phyloP scores from a whole-genome alignment of 2,888 invertebrate species.

The Scelioninae gen. 1 region DNA sequence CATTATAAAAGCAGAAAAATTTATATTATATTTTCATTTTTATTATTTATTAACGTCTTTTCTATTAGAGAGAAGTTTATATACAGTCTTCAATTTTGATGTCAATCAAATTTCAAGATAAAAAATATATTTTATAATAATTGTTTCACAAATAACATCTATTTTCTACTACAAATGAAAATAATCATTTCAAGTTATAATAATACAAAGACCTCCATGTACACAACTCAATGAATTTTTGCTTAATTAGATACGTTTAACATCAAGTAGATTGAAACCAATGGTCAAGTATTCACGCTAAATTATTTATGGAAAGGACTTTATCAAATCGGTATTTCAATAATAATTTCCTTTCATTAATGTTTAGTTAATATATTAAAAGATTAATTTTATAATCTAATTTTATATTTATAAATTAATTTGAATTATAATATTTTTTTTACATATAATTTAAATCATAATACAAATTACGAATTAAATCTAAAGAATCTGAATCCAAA shows the following conservation, averaged over 20 bases:
- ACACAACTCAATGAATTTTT: slow-evolving; percentile 39
- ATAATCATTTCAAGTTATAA: slow-evolving; percentile 24
- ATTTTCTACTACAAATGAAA: slow-evolving; percentile 20
- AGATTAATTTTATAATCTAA: too few species aligned
- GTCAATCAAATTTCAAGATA: not conserved
- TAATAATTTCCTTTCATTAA: not conserved
- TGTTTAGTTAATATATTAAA: not conserved
- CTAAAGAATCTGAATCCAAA: too few species aligned
- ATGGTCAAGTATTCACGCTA: slow-evolving; percentile 9
- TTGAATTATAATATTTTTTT: too few species aligned
- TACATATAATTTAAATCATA: too few species aligned
- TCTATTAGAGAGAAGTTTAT: too few species aligned
- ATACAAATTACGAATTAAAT: too few species aligned
- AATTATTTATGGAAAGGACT: slow-evolving; percentile 36
- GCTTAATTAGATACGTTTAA: slow-evolving; percentile 41
- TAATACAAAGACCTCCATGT: slow-evolving; percentile 25
- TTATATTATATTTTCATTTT: too few species aligned
- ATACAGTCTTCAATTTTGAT: too few species aligned
- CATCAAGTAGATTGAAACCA: slow-evolving; percentile 29
- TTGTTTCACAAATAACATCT: not conserved
- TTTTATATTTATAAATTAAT: too few species aligned
- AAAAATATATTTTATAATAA: too few species aligned
- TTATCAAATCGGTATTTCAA: slow-evolving; percentile 1
- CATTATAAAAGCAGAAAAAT: too few species aligned
- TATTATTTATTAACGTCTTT: too few species aligned